Evolutionary conservation across 37 sponge, comb jelly and placozoan species (phyloP).

Genomic region (Tethya wilhelma): DNA sequence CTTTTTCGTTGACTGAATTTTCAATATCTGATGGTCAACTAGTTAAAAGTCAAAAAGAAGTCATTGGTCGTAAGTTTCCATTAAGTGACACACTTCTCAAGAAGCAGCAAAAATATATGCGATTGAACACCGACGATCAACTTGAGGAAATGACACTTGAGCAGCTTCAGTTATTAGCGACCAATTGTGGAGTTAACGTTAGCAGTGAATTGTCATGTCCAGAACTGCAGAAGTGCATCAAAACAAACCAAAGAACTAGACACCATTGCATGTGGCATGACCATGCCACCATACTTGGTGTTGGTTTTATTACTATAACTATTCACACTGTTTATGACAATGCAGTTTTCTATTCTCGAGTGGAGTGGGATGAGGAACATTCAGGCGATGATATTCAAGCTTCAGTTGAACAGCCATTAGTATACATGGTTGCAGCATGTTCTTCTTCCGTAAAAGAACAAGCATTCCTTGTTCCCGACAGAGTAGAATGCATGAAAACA

Average conservation of each 20-base stretch:
- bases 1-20: no score
- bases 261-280: neutral
- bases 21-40: no score
- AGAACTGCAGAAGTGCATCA: neutral
- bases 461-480: slow-evolving; percentile 21
- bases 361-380: neutral
- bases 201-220: no score
- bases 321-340: slow-evolving; percentile 7
- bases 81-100: neutral
- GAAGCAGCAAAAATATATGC: neutral
- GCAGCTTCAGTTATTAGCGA: neutral
- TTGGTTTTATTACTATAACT: slow-evolving; percentile 19
- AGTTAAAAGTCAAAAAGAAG: no score
- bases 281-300: slow-evolving; percentile 2
- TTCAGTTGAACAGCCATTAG: slow-evolving; percentile 9
- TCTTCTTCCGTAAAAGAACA: slow-evolving; percentile 25
- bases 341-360: slow-evolving; percentile 9
- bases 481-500: slow-evolving; percentile 11
- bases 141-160: neutral
- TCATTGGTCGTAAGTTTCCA: neutral
- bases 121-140: neutral
- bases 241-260: neutral
- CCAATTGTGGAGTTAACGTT: no score
- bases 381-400: neutral
- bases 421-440: slow-evolving; percentile 3